A percentile compares a stretch with the other conserved stretches of the same genome.
phyloP scores from a whole-genome alignment of 2,888 invertebrate genomes.

The Dysmachus trigonus region DNA sequence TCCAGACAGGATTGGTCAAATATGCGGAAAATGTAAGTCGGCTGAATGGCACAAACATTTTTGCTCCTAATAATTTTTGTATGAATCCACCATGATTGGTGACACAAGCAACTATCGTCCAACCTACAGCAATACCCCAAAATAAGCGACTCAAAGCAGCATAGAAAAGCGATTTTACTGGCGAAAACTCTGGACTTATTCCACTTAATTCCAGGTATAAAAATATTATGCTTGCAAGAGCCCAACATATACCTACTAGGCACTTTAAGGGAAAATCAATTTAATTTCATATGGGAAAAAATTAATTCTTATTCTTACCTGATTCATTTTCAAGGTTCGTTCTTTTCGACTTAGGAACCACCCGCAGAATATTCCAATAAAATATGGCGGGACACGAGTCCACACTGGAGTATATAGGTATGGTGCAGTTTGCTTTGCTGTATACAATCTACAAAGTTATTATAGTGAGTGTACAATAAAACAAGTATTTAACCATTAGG shows the following conservation, averaged over 20 bases:
- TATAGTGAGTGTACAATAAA: no score
- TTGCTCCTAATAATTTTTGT: slow-evolving; percentile 54
- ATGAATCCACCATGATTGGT: slow-evolving; percentile 72
- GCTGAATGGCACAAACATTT: slow-evolving; percentile 71
- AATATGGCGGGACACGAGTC: slow-evolving; percentile 61
- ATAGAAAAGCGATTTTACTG: slow-evolving; percentile 70
- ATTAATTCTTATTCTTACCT: not conserved
- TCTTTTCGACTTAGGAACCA: slow-evolving; percentile 57
- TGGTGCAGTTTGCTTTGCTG: slow-evolving; percentile 46
- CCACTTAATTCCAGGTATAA: slow-evolving; percentile 72
- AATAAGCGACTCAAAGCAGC: slow-evolving; percentile 72
- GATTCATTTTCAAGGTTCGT: slow-evolving; percentile 17
- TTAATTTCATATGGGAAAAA: not conserved
- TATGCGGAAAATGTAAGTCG: slow-evolving; percentile 78
- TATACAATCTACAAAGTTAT: not conserved
- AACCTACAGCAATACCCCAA: slow-evolving; percentile 75
- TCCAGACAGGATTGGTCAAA: slow-evolving; percentile 70
- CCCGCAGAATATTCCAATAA: slow-evolving; percentile 61
- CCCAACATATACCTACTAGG: slow-evolving; percentile 57
- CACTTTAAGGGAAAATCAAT: not conserved
- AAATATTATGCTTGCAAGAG: slow-evolving; percentile 65
- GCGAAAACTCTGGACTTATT: slow-evolving; percentile 70
- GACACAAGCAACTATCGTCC: slow-evolving; percentile 73
- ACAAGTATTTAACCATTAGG: no score
- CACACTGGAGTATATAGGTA: slow-evolving; percentile 61